These are phyloP conservation scores for Psittacula derbiana DNA, from an alignment of 2,797 vertebrate species.

Conservation along the genomic window DNA sequence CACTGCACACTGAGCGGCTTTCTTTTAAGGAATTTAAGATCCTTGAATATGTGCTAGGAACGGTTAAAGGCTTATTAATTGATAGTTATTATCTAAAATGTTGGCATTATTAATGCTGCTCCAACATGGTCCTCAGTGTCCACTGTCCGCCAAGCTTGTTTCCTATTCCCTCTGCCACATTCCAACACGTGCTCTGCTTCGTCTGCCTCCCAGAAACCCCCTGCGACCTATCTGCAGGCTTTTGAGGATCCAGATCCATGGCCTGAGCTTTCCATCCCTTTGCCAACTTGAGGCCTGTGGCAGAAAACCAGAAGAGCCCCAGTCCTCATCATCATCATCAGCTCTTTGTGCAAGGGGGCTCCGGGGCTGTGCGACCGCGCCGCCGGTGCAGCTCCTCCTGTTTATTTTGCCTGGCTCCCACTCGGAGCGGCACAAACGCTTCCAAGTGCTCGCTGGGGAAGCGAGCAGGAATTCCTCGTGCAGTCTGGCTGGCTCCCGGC, in stretches of 20 bases:
- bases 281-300: background rate
- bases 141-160: background rate
- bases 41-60: background rate
- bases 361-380: rapidly evolving
- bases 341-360: background rate
- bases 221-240: background rate
- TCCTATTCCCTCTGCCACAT: background rate
- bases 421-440: background rate
- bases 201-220: background rate
- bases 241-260: background rate
- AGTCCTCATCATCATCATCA: rapidly evolving
- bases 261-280: background rate
- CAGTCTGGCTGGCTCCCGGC: conserved; percentile 41
- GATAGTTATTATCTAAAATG: background rate
- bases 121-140: background rate
- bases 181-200: background rate
- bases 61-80: background rate
- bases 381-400: background rate
- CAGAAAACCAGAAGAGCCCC: background rate
- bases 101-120: background rate
- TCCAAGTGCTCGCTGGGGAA: background rate
- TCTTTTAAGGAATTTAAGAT: background rate
- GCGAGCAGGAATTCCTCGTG: background rate
- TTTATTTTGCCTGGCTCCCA: conserved; percentile 22
- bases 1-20: background rate